phyloP scores from a whole-genome alignment of 2,113 vertebrate genomes.

The Pipa parva region DNA sequence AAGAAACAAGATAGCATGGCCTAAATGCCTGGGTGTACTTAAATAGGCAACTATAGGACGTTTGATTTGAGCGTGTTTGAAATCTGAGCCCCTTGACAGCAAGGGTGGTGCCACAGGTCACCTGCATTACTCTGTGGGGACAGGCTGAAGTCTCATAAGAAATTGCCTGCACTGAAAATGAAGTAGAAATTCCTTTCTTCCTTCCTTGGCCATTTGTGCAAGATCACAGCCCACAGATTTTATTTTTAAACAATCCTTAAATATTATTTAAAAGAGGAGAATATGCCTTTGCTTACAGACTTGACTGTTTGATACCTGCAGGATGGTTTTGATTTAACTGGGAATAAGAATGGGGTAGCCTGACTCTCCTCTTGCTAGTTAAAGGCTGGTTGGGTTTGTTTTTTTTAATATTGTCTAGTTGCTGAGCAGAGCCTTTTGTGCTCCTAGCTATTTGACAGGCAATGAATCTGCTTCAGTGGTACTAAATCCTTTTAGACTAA shows the following conservation, averaged over 20 bases:
- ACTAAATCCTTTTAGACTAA: conserved; percentile 73
- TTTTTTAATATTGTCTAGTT: conserved; percentile 58
- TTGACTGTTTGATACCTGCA: conserved; percentile 72
- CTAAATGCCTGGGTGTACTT: conserved; percentile 82
- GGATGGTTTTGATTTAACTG: conserved; percentile 61
- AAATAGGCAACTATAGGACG: conserved; percentile 72
- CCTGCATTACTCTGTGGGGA: conserved; percentile 66
- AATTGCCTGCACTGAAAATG: conserved; percentile 68
- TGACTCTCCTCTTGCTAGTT: conserved; percentile 55
- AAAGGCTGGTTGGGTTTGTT: conserved; percentile 44
- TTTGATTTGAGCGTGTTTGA: conserved; percentile 77
- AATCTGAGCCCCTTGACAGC: conserved; percentile 72
- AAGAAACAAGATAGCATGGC: conserved; percentile 76
- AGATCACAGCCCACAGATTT: conserved; percentile 75
- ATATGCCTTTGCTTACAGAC: conserved; percentile 68
- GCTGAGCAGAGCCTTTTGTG: conserved; percentile 53
- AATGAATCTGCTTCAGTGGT: conserved; percentile 70
- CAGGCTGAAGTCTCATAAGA: conserved; percentile 65
- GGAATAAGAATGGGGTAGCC: conserved; percentile 49
- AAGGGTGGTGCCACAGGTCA: conserved; percentile 83
- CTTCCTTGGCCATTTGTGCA: conserved; percentile 65
- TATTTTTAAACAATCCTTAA: conserved; percentile 73
- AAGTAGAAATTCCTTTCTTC: conserved; percentile 73
- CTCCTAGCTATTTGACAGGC: conserved; percentile 63
- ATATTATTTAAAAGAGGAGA: conserved; percentile 76